These are phyloP conservation scores for Syrphus vitripennis DNA, from an alignment of 2,888 invertebrate genomes.

Conservation along the genomic window DNA sequence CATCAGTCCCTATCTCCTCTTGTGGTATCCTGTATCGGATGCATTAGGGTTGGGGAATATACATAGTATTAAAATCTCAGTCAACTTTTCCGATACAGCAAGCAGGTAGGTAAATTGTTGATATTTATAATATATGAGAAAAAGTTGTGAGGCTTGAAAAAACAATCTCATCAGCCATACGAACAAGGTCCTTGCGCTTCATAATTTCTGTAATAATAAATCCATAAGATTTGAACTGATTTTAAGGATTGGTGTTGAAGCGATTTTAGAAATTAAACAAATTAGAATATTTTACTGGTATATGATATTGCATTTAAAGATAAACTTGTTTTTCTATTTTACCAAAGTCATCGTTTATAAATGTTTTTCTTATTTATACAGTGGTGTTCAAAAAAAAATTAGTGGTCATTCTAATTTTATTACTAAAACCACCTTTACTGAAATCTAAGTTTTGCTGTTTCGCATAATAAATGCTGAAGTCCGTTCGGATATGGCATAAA, in stretches of 20 bases:
- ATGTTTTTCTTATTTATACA: background rate
- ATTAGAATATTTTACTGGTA: background rate
- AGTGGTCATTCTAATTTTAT: background rate
- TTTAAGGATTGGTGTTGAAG: background rate
- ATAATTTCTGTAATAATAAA: slow-evolving; percentile 10
- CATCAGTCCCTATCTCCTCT: background rate
- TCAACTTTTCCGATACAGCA: slow-evolving; percentile 13
- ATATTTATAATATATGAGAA: slow-evolving; percentile 30
- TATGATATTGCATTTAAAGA: background rate
- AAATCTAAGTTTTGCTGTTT: no score
- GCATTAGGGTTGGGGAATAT: background rate
- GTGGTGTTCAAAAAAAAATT: background rate
- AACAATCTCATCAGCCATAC: slow-evolving; percentile 36
- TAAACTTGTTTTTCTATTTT: slow-evolving; percentile 14
- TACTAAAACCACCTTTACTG: no score
- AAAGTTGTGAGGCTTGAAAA: slow-evolving; percentile 24
- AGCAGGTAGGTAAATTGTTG: slow-evolving; percentile 13
- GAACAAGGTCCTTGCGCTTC: background rate
- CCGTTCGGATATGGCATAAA: no score
- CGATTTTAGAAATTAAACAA: background rate
- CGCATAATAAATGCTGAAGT: no score
- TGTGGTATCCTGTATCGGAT: background rate
- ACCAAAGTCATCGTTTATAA: slow-evolving; percentile 35
- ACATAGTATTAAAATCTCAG: background rate
- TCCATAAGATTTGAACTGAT: background rate